Conservation (phyloP, 1,140 invertebrate species). For the Saccostrea glomerata region DNA sequence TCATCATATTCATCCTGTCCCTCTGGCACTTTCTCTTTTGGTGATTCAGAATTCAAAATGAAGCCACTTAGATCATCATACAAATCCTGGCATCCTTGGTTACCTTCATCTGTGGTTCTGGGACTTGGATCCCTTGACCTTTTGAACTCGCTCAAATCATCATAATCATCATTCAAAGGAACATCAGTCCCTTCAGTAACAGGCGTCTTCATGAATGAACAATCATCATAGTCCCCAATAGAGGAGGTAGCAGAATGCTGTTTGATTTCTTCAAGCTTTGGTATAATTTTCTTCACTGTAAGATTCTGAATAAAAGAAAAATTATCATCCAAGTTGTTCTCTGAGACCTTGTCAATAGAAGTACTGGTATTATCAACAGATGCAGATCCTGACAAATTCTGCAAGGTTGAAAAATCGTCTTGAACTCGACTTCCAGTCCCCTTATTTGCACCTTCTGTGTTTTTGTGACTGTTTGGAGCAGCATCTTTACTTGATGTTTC, state of each 20-base stretch:
- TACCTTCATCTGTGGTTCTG: neutral
- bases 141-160: neutral
- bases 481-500: neutral
- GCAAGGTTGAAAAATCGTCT: neutral
- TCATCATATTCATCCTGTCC: neutral
- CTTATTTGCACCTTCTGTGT: neutral
- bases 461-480: neutral
- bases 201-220: slow-evolving; percentile 1
- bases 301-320: slow-evolving; percentile 23
- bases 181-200: neutral
- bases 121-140: neutral
- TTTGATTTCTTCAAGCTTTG: slow-evolving; percentile 1
- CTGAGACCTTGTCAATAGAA: neutral
- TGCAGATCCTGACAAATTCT: neutral
- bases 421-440: neutral
- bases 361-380: neutral
- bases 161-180: neutral
- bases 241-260: neutral
- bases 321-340: neutral
- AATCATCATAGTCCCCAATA: slow-evolving; percentile 1
- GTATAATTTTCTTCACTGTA: neutral
- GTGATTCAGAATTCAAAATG: neutral
- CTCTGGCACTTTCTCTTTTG: neutral
- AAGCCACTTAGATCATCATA: neutral
- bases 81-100: neutral